Evolutionary conservation across 2,888 invertebrate genomes (phyloP).

Genomic region (Caenorhabditis sp.): DNA sequence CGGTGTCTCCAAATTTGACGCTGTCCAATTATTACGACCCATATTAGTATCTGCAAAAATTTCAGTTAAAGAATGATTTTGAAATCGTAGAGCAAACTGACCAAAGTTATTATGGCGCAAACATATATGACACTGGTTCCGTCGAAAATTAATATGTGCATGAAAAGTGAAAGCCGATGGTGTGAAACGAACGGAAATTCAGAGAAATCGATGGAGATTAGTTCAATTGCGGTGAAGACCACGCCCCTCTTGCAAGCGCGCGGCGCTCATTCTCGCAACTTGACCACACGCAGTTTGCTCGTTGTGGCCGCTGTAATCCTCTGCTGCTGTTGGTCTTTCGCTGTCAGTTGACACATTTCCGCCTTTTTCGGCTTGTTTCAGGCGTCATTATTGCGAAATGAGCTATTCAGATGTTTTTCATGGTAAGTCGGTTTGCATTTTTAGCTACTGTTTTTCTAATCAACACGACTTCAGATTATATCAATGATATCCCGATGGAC

Average conservation of each 20-base stretch:
- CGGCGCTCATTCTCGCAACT: slow-evolving; percentile 27
- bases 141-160: slow-evolving; percentile 62
- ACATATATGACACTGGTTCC: slow-evolving; percentile 68
- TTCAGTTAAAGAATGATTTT: background rate
- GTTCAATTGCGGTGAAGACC: slow-evolving; percentile 25
- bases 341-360: slow-evolving; percentile 34
- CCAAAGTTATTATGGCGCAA: slow-evolving; percentile 50
- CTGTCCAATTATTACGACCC: slow-evolving; percentile 68
- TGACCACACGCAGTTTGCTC: slow-evolving; percentile 11
- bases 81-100: slow-evolving; percentile 25
- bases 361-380: slow-evolving; percentile 15
- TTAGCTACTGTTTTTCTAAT: background rate
- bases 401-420: slow-evolving; percentile 57
- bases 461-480: slow-evolving; percentile 46
- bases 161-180: slow-evolving; percentile 10
- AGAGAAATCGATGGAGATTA: slow-evolving; percentile 45
- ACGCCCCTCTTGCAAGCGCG: slow-evolving; percentile 31
- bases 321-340: slow-evolving; percentile 12
- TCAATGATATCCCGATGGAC: slow-evolving; percentile 52
- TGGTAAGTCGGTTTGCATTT: slow-evolving; percentile 29
- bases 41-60: slow-evolving; percentile 68
- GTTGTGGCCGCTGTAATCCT: slow-evolving; percentile 35
- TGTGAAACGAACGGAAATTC: background rate
- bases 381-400: slow-evolving; percentile 30
- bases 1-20: slow-evolving; percentile 79